These are phyloP conservation scores for Tokudaia tokunoshimensis DNA, from an alignment of 2,797 vertebrate genomes.

Conservation along the genomic window DNA sequence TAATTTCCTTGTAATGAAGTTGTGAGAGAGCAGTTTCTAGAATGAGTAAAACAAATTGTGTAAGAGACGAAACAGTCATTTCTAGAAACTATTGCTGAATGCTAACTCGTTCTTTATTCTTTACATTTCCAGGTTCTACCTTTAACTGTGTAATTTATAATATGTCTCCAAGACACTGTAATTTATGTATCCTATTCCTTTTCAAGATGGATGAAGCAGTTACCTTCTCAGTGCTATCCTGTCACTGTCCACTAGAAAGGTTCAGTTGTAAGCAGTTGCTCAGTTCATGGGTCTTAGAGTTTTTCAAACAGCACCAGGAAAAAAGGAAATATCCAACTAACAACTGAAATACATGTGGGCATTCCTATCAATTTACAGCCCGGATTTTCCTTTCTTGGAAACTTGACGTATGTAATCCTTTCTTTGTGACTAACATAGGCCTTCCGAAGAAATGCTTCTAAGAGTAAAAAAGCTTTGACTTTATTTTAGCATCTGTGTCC, in stretches of 20 bases:
- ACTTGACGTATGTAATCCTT: background rate
- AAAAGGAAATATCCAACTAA: constrained; percentile 21
- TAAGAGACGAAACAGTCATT: constrained; percentile 9
- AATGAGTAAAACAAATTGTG: background rate
- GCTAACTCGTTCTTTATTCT: constrained; percentile 30
- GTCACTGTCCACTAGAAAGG: constrained; percentile 24
- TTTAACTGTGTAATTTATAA: constrained; percentile 50
- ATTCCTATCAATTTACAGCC: background rate
- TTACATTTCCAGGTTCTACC: constrained; percentile 22
- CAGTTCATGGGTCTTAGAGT: constrained; percentile 6
- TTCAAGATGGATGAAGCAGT: background rate
- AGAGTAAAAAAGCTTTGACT: constrained; percentile 3
- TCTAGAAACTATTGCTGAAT: constrained; percentile 14
- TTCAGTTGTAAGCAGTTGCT: constrained; percentile 36
- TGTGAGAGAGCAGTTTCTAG: background rate
- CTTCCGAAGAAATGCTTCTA: constrained; percentile 8
- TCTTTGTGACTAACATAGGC: background rate
- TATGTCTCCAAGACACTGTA: background rate
- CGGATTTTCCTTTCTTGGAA: background rate
- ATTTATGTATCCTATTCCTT: constrained; percentile 2
- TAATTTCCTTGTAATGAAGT: constrained; percentile 35
- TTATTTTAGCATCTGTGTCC: background rate
- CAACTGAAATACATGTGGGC: background rate
- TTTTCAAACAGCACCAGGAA: background rate
- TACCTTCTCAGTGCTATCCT: constrained; percentile 15